phyloP scores from a whole-genome alignment of 2,888 invertebrate genomes.

The Ligdia adustata region DNA sequence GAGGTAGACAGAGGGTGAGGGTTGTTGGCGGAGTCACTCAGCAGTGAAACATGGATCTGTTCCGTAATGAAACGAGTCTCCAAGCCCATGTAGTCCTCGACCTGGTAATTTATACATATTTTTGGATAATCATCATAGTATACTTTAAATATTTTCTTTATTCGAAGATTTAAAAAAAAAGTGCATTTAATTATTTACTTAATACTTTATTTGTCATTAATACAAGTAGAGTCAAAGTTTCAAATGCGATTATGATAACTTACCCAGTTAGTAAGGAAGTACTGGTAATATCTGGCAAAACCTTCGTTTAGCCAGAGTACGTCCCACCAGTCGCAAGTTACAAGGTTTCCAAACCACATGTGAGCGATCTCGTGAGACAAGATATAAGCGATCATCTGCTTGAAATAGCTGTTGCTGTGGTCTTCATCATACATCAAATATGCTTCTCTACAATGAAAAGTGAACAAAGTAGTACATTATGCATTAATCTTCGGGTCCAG shows the following conservation, averaged over 20 bases:
- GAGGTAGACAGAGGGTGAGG: constrained; percentile 85
- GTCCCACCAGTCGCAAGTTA: constrained; percentile 87
- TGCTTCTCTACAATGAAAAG: constrained; percentile 59
- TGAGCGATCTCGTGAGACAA: constrained; percentile 89
- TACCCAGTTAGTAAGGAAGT: constrained; percentile 85
- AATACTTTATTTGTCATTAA: neutral
- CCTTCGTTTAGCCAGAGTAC: constrained; percentile 87
- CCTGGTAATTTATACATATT: constrained; percentile 61
- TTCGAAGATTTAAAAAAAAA: too few relatives aligned
- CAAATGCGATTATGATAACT: too few relatives aligned
- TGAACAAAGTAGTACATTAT: too few relatives aligned
- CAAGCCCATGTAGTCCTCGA: constrained; percentile 86
- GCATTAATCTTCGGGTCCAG: too few relatives aligned
- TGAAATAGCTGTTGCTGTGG: constrained; percentile 66
- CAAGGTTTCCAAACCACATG: constrained; percentile 89
- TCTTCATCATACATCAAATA: constrained; percentile 69
- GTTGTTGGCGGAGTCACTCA: constrained; percentile 81
- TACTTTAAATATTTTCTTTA: too few relatives aligned
- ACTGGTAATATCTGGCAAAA: constrained; percentile 90
- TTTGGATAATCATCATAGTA: too few relatives aligned
- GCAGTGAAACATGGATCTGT: constrained; percentile 86
- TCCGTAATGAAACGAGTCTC: constrained; percentile 88
- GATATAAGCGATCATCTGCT: constrained; percentile 83
- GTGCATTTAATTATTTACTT: too few relatives aligned
- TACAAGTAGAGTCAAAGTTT: neutral